Conservation (phyloP, 2,113 vertebrate species). For the Illadopsis cleaveri region DNA sequence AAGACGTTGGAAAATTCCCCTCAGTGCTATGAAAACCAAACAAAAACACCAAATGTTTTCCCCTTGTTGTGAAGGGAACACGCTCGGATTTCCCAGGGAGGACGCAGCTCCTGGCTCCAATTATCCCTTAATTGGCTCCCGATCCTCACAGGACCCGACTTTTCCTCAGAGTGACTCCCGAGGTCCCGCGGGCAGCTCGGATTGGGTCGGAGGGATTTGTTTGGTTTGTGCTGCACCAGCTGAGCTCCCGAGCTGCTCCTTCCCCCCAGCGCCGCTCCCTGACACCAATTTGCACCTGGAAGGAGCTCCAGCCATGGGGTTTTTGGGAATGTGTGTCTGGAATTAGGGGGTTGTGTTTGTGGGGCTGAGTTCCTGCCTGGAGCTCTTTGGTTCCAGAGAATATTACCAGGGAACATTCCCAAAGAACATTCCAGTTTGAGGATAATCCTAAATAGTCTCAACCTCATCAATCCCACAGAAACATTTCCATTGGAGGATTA, state of each 20-base stretch:
- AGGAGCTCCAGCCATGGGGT: rapidly evolving
- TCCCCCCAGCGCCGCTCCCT: not conserved
- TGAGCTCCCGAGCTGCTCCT: not conserved
- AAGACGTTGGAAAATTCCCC: not conserved
- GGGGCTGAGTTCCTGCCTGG: not conserved
- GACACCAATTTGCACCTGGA: rapidly evolving
- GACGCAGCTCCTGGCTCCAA: slow-evolving; percentile 38
- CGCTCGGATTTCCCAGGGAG: not conserved
- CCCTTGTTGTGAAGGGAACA: not conserved
- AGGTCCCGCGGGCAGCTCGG: not conserved
- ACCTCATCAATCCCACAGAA: not conserved
- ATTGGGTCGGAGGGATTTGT: rapidly evolving
- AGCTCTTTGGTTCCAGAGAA: not conserved
- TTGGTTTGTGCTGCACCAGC: not conserved
- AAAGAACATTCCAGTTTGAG: not conserved
- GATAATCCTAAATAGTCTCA: not conserved
- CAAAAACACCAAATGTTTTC: not conserved
- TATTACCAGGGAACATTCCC: too few species aligned
- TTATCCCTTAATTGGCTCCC: slow-evolving; percentile 21
- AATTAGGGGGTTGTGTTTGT: not conserved
- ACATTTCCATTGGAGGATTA: not conserved
- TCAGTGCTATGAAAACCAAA: not conserved
- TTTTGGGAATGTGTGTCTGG: rapidly evolving
- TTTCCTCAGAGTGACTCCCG: not conserved
- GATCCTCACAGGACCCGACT: not conserved